A percentile compares a stretch with the other conserved stretches of the same genome.
Evolutionary conservation across 1,140 invertebrate species (phyloP).

Genomic region (Drosophila sucinea): DNA sequence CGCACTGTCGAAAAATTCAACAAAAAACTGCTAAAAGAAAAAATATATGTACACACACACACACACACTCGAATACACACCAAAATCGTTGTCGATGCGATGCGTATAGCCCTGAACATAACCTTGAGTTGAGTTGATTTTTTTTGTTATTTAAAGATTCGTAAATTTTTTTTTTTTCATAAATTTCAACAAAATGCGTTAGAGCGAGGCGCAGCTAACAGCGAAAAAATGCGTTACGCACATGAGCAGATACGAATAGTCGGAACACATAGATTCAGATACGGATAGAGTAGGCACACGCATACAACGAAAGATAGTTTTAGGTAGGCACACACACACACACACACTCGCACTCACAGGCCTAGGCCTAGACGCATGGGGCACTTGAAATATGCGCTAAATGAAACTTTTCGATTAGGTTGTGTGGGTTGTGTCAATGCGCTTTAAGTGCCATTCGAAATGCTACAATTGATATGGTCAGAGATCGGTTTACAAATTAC

Average conservation of each 20-base stretch:
- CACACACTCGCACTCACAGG: neutral
- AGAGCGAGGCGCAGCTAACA: constrained; percentile 52
- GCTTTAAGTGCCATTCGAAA: constrained; percentile 29
- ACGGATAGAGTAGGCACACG: constrained; percentile 25
- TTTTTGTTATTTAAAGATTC: constrained; percentile 78
- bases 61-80: constrained; percentile 20
- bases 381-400: constrained; percentile 58
- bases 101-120: constrained; percentile 82
- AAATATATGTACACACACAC: constrained; percentile 16
- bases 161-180: constrained; percentile 72
- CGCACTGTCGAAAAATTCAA: constrained; percentile 63
- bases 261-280: constrained; percentile 22
- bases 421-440: constrained; percentile 35
- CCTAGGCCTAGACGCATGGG: constrained; percentile 44
- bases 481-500: neutral
- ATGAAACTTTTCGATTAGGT: constrained; percentile 30
- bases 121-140: constrained; percentile 68
- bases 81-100: constrained; percentile 75
- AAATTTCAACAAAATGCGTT: constrained; percentile 66
- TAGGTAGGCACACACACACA: constrained; percentile 9
- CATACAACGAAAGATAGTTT: constrained; percentile 14
- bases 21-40: constrained; percentile 40
- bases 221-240: constrained; percentile 75
- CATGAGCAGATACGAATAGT: constrained; percentile 40
- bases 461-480: neutral